phyloP scores from a whole-genome alignment of 2,113 vertebrate species.

The Leiothrix lutea region DNA sequence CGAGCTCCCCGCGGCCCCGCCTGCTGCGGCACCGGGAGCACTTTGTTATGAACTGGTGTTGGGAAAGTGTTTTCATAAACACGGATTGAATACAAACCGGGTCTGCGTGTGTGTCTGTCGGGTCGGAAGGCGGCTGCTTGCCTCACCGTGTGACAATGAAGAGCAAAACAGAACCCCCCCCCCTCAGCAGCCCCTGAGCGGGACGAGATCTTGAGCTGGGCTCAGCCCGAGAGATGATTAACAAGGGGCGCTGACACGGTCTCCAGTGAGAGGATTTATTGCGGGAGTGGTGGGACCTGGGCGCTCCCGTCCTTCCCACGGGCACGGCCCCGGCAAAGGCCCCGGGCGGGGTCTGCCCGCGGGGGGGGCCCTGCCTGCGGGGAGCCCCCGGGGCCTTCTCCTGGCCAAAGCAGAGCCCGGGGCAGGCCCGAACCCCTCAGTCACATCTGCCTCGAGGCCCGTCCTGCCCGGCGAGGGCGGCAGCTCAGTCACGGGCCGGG shows the following conservation, averaged over 20 bases:
- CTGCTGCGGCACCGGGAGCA: neutral
- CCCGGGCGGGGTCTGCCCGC: neutral
- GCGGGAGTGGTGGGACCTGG: rapidly evolving
- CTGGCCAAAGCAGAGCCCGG: rapidly evolving
- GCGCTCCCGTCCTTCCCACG: neutral
- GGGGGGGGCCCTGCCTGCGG: neutral
- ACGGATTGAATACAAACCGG: neutral
- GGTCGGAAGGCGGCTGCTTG: rapidly evolving
- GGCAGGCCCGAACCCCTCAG: neutral
- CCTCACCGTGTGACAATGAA: neutral
- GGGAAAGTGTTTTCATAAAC: constrained; percentile 25
- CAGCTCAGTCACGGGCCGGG: neutral
- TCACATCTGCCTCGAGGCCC: neutral
- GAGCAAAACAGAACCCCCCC: rapidly evolving
- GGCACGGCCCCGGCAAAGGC: neutral
- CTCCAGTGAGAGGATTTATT: neutral
- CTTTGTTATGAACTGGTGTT: neutral
- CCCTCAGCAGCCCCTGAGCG: rapidly evolving
- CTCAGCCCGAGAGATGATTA: neutral
- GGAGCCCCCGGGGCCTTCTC: neutral
- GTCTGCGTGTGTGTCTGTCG: neutral
- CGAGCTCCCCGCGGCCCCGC: rapidly evolving
- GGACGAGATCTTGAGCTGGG: rapidly evolving
- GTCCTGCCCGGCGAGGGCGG: neutral
- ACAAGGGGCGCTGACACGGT: rapidly evolving